Base-by-base conservation (phyloP, 1,140 invertebrate species). In the Tetraneura akinire region DNA sequence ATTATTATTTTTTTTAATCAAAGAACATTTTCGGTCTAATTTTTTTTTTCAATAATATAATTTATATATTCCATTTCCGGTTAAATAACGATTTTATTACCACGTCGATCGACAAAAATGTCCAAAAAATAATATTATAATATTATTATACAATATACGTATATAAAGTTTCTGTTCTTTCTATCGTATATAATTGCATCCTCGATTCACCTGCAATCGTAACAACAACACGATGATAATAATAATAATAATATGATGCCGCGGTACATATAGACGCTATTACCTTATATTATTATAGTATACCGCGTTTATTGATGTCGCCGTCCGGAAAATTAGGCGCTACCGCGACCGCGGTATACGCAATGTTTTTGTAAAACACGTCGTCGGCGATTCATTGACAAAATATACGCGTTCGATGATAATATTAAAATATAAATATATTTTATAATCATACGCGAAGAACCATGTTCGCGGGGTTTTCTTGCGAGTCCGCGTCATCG, bases 351-450 rank as follows among this genome's bases (percentile, higher is more conserved):
- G 16, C 1, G 6, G 1, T 47, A 21, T 10, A 49, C 42, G 66
- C 37, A 68, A 70, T 70, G 66, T 70, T 70, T 70, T 70, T 70
- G 66, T 70, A 70, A 70, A 70, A 70, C 66, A 70, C 45, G 26
- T 49, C 66, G 45, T n/a, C 66, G 64, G 66, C 66, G 21, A 26
- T 14, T 45, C 66, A 47, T 47, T 49, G 45, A 70, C 66, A 49
- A 70, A 70, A 70, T 70, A 70, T 26, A n/a, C 32, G 26, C 42
- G 62, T 21, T 37, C 32, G 32, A 37, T 4, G 8, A 37, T 37
- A 37, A 37, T 37, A 37, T 37, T 4, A n/a, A n/a, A n/a, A n/a
- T 62, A 32, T 21, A 16, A 64, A 45, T 66, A 21, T 42, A 21
- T 45, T 14, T 23, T 62, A 13, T 42, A 23, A n/a, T n/a, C n/a